These are phyloP conservation scores for Ericerus pela DNA, from an alignment of 1,140 invertebrate genomes.

Conservation along the genomic window DNA sequence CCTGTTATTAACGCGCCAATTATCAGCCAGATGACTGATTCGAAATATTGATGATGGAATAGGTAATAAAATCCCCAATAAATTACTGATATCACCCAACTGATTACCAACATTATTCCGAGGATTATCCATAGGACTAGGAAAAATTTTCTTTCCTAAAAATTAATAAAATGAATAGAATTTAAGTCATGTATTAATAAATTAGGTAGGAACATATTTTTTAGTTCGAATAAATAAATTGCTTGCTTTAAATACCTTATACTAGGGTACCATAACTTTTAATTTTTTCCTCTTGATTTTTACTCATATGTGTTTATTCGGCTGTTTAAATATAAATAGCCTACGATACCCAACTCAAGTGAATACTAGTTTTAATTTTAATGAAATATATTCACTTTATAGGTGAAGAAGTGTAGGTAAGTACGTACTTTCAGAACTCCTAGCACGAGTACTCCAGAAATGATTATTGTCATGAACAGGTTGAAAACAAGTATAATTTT, in stretches of 20 bases:
- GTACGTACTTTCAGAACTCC: constrained; percentile 32
- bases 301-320: constrained; percentile 53
- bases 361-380: not conserved
- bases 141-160: constrained; percentile 3
- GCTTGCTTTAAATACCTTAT: too few species aligned
- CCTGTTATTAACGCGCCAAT: not conserved
- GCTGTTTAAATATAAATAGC: constrained; percentile 60
- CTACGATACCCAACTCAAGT: constrained; percentile 41
- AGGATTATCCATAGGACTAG: constrained; percentile 47
- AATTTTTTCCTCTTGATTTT: too few species aligned
- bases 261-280: too few species aligned
- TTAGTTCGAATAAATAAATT: too few species aligned
- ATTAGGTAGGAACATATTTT: too few species aligned
- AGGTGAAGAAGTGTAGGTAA: not conserved
- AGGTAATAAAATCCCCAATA: constrained; percentile 2
- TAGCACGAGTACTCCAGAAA: constrained; percentile 55
- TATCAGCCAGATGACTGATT: not conserved
- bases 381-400: not conserved
- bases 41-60: not conserved
- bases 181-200: too few species aligned
- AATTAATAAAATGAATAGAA: not conserved
- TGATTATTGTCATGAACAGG: constrained; percentile 63
- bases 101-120: constrained; percentile 48
- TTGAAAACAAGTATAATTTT: constrained; percentile 64
- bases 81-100: not conserved